A percentile compares a stretch with the other conserved stretches of the same genome.
These are phyloP conservation scores for Chironomus tentans DNA, from an alignment of 2,888 invertebrate genomes.

Conservation along the genomic window DNA sequence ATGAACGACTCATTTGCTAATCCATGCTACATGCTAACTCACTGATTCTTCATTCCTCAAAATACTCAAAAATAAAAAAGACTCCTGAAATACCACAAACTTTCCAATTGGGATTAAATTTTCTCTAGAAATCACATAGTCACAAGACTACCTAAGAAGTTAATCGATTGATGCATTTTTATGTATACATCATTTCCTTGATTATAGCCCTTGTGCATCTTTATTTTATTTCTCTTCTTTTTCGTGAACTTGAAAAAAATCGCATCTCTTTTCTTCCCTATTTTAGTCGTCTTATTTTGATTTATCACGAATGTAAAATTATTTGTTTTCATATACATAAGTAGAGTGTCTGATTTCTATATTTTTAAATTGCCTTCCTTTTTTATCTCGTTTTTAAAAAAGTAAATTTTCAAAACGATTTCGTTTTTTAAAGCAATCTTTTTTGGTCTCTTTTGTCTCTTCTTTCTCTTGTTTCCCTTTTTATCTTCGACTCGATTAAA, in stretches of 20 bases:
- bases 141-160: constrained; percentile 16
- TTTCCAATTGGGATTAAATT: not conserved
- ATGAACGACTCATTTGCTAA: too few species aligned
- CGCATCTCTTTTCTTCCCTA: not conserved
- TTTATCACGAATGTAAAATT: constrained; percentile 16
- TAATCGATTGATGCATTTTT: not conserved
- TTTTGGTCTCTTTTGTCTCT: not conserved
- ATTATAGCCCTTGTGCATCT: constrained; percentile 17
- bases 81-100: too few species aligned
- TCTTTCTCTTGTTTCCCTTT: not conserved
- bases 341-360: too few species aligned
- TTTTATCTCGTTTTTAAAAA: not conserved
- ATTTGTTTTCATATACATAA: constrained; percentile 9
- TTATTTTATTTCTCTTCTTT: not conserved
- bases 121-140: not conserved
- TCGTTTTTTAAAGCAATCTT: not conserved
- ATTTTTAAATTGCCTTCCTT: not conserved
- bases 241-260: not conserved
- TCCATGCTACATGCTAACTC: too few species aligned
- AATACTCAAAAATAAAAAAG: too few species aligned
- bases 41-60: too few species aligned
- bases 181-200: not conserved
- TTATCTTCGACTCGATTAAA: not conserved
- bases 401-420: not conserved
- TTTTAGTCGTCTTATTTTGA: constrained; percentile 6